phyloP scores from a whole-genome alignment of 2,888 invertebrate genomes.

The Melanargia galathea region DNA sequence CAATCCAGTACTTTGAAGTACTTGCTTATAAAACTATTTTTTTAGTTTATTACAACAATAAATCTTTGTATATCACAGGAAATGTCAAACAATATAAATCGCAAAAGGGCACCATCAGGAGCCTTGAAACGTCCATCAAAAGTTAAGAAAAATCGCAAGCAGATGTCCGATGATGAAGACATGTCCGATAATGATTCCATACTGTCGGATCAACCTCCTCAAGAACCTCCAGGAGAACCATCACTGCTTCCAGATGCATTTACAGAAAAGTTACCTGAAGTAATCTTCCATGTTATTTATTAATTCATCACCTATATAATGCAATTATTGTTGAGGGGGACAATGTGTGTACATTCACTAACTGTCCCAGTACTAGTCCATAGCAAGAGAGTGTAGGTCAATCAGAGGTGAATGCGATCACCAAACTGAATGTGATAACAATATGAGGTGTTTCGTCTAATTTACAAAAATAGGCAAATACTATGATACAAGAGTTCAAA shows the following conservation, averaged over 20 bases:
- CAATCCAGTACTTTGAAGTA: background rate
- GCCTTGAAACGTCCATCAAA: conserved; percentile 45
- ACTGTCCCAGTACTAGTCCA: background rate
- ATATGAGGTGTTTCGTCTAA: too few species aligned
- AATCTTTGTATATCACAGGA: conserved; percentile 22
- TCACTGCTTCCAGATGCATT: conserved; percentile 83
- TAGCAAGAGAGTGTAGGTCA: too few species aligned
- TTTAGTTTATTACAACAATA: background rate
- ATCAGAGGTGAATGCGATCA: too few species aligned
- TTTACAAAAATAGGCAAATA: background rate
- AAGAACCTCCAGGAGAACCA: conserved; percentile 59
- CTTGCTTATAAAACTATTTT: background rate
- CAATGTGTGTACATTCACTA: background rate
- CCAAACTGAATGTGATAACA: too few species aligned
- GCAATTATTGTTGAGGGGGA: background rate
- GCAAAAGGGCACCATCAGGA: conserved; percentile 47
- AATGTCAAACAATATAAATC: conserved; percentile 51
- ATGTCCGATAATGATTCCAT: conserved; percentile 61
- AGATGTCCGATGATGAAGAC: conserved; percentile 61
- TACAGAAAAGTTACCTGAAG: conserved; percentile 84
- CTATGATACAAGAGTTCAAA: background rate
- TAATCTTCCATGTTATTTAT: conserved; percentile 40
- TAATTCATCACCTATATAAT: background rate
- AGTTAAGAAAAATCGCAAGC: conserved; percentile 54
- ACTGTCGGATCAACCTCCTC: conserved; percentile 48